phyloP scores from a whole-genome alignment of 2,113 vertebrate species.

The Gymnogyps californianus region DNA sequence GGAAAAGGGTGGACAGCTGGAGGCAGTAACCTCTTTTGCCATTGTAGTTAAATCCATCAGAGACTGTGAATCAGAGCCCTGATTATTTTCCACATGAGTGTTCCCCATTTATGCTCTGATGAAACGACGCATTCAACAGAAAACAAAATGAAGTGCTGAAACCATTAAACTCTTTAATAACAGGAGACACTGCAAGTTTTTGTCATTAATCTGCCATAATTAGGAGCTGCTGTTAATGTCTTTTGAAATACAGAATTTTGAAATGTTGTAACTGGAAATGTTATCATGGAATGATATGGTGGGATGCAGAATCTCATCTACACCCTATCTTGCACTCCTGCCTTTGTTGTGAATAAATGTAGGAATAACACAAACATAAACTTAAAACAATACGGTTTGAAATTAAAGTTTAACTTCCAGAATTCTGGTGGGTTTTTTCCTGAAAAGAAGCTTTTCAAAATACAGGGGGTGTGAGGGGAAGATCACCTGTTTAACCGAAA shows the following conservation, averaged over 20 bases:
- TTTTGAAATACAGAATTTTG: background rate
- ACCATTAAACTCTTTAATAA: conserved; percentile 10
- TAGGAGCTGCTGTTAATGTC: background rate
- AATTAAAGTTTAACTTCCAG: background rate
- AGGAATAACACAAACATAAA: background rate
- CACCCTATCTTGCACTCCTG: background rate
- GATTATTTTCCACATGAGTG: conserved; percentile 50
- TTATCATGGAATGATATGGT: background rate
- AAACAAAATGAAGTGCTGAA: conserved; percentile 29
- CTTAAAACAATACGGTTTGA: background rate
- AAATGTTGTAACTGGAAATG: background rate
- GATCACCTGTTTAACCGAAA: background rate
- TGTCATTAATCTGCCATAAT: conserved; percentile 26
- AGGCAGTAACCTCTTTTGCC: conserved; percentile 55
- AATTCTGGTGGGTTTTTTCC: background rate
- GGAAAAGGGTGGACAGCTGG: conserved; percentile 45
- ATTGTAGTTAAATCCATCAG: conserved; percentile 41
- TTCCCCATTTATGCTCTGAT: conserved; percentile 9
- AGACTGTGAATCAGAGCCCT: conserved; percentile 33
- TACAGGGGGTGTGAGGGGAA: background rate
- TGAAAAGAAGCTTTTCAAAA: background rate
- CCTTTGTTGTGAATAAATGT: background rate
- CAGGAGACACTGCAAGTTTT: background rate
- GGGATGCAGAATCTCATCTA: background rate
- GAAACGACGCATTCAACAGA: conserved; percentile 25